Percentiles rank a stretch among this genome's conserved stretches.
phyloP scores from a whole-genome alignment of 2,888 invertebrate genomes.

The Zelleria hepariella region DNA sequence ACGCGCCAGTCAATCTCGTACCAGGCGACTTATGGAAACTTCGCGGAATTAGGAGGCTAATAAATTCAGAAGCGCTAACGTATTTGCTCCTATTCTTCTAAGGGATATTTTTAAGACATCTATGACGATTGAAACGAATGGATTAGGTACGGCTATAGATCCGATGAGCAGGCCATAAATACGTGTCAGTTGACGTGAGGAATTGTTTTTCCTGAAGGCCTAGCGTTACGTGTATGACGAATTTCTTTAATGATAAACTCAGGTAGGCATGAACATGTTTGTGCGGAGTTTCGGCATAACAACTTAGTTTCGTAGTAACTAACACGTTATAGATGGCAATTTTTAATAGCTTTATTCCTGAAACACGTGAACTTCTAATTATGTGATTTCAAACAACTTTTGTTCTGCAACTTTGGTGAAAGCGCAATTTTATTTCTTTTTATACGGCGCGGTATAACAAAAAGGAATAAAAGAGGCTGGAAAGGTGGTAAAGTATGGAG shows the following conservation, averaged over 20 bases:
- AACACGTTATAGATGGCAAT: too few species aligned
- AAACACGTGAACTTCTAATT: too few species aligned
- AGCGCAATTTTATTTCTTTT: too few species aligned
- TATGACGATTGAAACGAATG: not conserved
- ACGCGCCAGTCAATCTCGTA: too few species aligned
- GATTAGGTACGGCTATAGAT: not conserved
- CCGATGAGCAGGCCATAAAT: not conserved
- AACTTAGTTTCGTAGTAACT: too few species aligned
- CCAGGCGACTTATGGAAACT: too few species aligned
- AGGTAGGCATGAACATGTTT: not conserved
- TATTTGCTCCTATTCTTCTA: not conserved
- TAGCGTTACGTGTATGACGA: not conserved
- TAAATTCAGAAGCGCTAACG: not conserved
- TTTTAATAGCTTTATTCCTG: too few species aligned
- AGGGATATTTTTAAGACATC: not conserved
- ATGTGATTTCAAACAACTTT: too few species aligned
- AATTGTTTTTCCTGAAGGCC: not conserved
- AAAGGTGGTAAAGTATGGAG: too few species aligned
- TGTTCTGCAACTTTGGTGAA: too few species aligned
- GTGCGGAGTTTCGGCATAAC: not conserved
- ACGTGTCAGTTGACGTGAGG: not conserved
- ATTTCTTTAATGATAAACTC: not conserved
- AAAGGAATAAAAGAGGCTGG: too few species aligned
- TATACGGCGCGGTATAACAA: too few species aligned
- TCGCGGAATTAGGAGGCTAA: not conserved